These are phyloP conservation scores for Butorides virescens DNA, from an alignment of 2,113 vertebrate genomes.

Conservation along the genomic window DNA sequence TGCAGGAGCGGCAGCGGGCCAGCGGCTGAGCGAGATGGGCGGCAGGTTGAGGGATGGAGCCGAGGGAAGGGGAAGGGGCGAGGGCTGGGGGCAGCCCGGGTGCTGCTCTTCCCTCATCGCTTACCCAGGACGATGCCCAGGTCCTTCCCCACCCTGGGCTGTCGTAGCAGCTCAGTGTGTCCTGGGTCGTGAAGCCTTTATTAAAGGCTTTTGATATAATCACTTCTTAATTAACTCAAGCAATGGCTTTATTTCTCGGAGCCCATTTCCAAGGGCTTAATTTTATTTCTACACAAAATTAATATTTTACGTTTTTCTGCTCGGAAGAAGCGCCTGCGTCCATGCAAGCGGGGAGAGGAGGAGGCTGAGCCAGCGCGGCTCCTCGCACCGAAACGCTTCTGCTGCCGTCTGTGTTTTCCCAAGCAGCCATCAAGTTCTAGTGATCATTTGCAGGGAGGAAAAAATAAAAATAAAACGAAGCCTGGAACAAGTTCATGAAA, in stretches of 20 bases:
- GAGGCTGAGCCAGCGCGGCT: conserved; percentile 43
- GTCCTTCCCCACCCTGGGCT: background rate
- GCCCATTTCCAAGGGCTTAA: conserved; percentile 69
- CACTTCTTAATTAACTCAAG: conserved; percentile 78
- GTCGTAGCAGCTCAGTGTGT: background rate
- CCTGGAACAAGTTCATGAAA: conserved; percentile 58
- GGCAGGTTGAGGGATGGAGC: background rate
- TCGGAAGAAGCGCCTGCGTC: background rate
- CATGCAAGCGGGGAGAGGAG: background rate
- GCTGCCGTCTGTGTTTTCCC: conserved; percentile 49
- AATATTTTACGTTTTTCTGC: conserved; percentile 67
- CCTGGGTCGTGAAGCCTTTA: background rate
- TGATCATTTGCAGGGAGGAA: conserved; percentile 57
- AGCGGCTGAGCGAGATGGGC: background rate
- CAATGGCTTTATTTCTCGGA: conserved; percentile 65
- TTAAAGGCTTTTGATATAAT: conserved; percentile 58
- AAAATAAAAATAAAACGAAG: conserved; percentile 52
- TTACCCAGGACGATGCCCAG: background rate
- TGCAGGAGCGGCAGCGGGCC: background rate
- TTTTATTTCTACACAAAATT: conserved; percentile 76
- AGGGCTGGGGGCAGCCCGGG: background rate
- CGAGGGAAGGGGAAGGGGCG: background rate
- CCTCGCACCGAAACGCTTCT: background rate
- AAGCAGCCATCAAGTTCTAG: conserved; percentile 50
- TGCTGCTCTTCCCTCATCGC: background rate